phyloP scores from a whole-genome alignment of 2,797 vertebrate species.

The Catamblyrhynchus diadema region DNA sequence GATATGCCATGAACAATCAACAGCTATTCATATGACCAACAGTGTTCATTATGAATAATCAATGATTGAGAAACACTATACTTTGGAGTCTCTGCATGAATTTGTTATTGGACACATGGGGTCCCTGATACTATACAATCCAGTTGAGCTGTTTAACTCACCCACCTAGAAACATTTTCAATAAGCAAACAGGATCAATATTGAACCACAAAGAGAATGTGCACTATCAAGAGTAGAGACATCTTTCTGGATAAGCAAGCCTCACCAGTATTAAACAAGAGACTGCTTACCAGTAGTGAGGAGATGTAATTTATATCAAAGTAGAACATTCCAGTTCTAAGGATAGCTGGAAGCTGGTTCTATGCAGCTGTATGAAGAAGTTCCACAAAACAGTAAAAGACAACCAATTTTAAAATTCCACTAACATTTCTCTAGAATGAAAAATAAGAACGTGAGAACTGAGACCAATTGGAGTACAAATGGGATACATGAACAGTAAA shows the following conservation, averaged over 20 bases:
- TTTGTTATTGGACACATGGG: not conserved
- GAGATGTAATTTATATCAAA: not conserved
- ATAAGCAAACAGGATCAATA: not conserved
- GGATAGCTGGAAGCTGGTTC: not conserved
- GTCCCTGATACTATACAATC: not conserved
- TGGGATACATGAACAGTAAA: not conserved
- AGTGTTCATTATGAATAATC: not conserved
- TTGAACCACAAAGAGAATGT: accelerated
- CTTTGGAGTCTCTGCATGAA: not conserved
- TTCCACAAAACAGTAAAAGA: not conserved
- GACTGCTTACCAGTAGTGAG: not conserved
- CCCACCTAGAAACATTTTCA: not conserved
- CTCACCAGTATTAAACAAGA: not conserved
- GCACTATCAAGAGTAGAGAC: not conserved
- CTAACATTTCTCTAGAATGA: not conserved
- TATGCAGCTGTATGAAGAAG: not conserved
- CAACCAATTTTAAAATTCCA: not conserved
- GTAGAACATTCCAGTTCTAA: not conserved
- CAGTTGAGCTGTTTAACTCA: not conserved
- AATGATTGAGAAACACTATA: not conserved
- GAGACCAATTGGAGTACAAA: not conserved
- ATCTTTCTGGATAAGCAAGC: not conserved
- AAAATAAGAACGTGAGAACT: not conserved
- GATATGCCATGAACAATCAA: not conserved
- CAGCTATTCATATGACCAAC: not conserved